Conservation (phyloP, 2,888 invertebrate genomes). For the Drosophila birchii region DNA sequence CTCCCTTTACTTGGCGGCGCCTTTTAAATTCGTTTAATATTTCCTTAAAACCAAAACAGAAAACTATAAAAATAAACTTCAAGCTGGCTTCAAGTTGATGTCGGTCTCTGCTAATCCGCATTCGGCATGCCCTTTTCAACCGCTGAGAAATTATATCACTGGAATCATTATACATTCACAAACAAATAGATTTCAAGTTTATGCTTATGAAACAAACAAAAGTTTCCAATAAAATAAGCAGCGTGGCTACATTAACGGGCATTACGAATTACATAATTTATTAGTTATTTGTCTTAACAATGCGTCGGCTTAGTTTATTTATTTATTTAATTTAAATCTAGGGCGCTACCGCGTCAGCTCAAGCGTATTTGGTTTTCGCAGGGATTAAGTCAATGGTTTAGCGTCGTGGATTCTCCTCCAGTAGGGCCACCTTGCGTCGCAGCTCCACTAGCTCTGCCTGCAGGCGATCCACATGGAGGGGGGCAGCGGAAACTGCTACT, state of each 20-base stretch:
- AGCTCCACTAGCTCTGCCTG: slow-evolving; percentile 76
- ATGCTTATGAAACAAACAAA: not conserved
- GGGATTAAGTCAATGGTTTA: slow-evolving; percentile 2
- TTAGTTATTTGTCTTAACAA: slow-evolving; percentile 9
- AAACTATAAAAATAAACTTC: not conserved
- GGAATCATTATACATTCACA: not conserved
- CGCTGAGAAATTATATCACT: not conserved
- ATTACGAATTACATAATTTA: slow-evolving; percentile 6
- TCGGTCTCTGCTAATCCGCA: slow-evolving; percentile 9
- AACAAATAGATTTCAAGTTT: not conserved
- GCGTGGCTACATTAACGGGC: not conserved
- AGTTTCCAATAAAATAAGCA: not conserved
- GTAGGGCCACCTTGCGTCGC: slow-evolving; percentile 73
- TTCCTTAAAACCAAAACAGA: not conserved
- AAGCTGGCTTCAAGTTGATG: slow-evolving; percentile 6
- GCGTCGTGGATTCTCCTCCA: slow-evolving; percentile 51
- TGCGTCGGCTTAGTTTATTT: not conserved
- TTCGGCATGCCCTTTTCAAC: slow-evolving; percentile 1
- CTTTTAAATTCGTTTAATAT: slow-evolving; percentile 2
- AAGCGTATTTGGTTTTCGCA: slow-evolving; percentile 21
- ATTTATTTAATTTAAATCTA: slow-evolving; percentile 1
- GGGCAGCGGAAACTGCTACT: not conserved
- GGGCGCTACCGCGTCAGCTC: not conserved
- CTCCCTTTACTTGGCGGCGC: not conserved
- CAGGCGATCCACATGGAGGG: slow-evolving; percentile 60